Evolutionary conservation across 2,797 vertebrate species (phyloP), one percentile per base, ranked within the genome.

Genomic region (Choloepus didactylus): DNA sequence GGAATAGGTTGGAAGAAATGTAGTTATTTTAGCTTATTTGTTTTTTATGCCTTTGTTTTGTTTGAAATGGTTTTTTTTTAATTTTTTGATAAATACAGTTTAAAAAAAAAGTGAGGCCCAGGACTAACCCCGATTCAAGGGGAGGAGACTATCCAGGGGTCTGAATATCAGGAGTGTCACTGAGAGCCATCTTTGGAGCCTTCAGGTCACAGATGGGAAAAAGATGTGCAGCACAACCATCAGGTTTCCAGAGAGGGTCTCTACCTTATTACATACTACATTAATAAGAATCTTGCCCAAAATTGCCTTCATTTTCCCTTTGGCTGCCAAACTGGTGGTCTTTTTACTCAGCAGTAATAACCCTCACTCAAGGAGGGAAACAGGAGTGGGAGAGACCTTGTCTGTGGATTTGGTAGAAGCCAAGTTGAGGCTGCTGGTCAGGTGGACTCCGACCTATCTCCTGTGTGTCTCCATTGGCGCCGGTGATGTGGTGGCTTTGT

Each of bases 271-370:
- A 23, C 31, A 49, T 49, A 49, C 12, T 49, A 49, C 49, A 10
- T 81, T 85, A 73, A 35, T 25, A 90, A 60, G 38, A 23, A 38
- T 64, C 23, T 62, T 88, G 49, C 79, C n/a, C 90, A 59, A 85
- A 29, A 44, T 82, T 89, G 19, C 82, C 41, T 69, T 92, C 79
- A 7, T 51, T 94, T 80, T 69, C 91, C 80, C 12, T 89, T 79
- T 94, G 76, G 6, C 23, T 83, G 25, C 27, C 19, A 81, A 90
- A 64, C 18, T 49, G 41, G 29, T 41, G 7, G 15, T 29, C n/a
- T 72, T 85, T 89, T 77, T 44, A 14, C 67, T 67, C 75, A 38
- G 10, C 25, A 79, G 12, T 84, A 56, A 11, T 44, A 64, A 27
- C 14, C 7, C 23, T 89, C 27, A 44, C 27, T 72, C 31, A 81